Conservation (phyloP, 2,888 invertebrate genomes). For the Meiosimyza platycephala region DNA sequence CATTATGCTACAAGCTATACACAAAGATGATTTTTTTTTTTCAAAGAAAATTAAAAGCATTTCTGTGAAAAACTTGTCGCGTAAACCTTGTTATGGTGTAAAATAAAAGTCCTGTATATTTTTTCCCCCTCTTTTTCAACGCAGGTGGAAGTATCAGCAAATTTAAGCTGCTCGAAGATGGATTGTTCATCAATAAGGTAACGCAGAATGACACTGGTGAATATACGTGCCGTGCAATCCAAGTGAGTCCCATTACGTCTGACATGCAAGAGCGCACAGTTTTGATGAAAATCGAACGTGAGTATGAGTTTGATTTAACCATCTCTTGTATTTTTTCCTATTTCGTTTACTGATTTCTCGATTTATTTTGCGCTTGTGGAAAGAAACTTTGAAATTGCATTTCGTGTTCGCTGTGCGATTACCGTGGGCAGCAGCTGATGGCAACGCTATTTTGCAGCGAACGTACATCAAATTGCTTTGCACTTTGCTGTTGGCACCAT, state of each 20-base stretch:
- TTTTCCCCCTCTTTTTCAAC: slow-evolving; percentile 20
- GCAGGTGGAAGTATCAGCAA: slow-evolving; percentile 60
- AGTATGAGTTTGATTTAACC: slow-evolving; percentile 59
- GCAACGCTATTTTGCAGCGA: background rate
- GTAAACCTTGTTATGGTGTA: background rate
- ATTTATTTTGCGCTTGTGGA: background rate
- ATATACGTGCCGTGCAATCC: slow-evolving; percentile 72
- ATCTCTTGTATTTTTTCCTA: slow-evolving; percentile 1
- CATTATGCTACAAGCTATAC: background rate
- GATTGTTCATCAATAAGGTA: slow-evolving; percentile 71
- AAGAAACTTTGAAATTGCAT: slow-evolving; percentile 17
- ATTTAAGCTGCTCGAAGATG: slow-evolving; percentile 70
- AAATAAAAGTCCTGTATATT: too few species aligned
- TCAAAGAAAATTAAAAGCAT: background rate
- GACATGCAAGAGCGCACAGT: slow-evolving; percentile 71
- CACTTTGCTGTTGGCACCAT: too few species aligned
- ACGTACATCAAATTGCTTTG: background rate
- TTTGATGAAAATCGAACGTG: slow-evolving; percentile 72
- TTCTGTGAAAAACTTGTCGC: background rate
- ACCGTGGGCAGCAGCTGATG: background rate
- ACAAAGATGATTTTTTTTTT: background rate
- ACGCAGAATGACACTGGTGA: slow-evolving; percentile 70
- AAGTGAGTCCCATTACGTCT: slow-evolving; percentile 69
- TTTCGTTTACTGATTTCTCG: background rate
- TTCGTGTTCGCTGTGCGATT: slow-evolving; percentile 6